phyloP scores from a whole-genome alignment of 2,113 vertebrate genomes.

The western clawed frog (Xenopus tropicalis) region DNA sequence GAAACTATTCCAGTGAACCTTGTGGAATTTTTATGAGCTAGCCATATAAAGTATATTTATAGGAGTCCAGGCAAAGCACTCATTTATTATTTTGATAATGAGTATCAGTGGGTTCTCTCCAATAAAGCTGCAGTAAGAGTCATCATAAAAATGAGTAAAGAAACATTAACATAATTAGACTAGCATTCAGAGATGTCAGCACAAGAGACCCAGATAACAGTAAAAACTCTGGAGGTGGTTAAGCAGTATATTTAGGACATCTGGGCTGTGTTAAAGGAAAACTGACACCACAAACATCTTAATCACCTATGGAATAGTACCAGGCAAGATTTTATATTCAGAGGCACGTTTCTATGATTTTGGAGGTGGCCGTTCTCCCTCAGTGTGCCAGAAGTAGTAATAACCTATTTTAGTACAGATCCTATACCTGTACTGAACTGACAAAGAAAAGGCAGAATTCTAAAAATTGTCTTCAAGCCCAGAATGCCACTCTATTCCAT shows the following conservation, averaged over 20 bases:
- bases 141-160: slow-evolving; percentile 12
- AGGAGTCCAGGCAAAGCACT: slow-evolving; percentile 9
- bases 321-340: no score
- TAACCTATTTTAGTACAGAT: no score
- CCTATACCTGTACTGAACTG: no score
- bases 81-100: slow-evolving; percentile 35
- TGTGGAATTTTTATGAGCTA: slow-evolving; percentile 22
- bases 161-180: neutral
- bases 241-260: neutral
- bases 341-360: no score
- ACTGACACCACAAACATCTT: neutral
- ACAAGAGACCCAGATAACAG: neutral
- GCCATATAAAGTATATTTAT: slow-evolving; percentile 12
- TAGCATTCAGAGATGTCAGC: neutral
- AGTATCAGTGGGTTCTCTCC: slow-evolving; percentile 17
- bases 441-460: no score
- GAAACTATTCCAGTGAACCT: neutral
- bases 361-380: neutral
- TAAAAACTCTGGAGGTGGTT: neutral
- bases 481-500: no score
- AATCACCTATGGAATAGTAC: neutral
- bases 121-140: slow-evolving; percentile 11
- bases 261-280: neutral
- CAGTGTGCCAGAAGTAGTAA: neutral
- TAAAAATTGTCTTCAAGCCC: no score